Conservation (phyloP, 2,888 invertebrate genomes). For the Poecilobothrus nobilitatus region DNA sequence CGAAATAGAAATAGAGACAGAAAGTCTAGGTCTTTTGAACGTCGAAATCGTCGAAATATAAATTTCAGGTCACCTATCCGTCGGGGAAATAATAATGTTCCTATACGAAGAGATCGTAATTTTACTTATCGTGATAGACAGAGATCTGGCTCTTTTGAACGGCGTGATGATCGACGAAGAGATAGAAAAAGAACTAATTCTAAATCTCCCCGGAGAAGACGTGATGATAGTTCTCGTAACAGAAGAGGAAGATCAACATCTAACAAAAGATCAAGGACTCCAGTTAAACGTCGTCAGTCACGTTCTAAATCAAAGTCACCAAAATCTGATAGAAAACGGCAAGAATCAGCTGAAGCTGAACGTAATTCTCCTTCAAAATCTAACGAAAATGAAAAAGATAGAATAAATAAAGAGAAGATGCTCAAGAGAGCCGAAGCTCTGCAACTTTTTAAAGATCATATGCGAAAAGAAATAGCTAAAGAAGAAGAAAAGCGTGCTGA, state of each 20-base stretch:
- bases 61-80: slow-evolving; percentile 35
- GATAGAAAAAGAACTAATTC: slow-evolving; percentile 21
- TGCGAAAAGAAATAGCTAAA: slow-evolving; percentile 51
- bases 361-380: slow-evolving; percentile 19
- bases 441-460: slow-evolving; percentile 51
- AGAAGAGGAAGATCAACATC: slow-evolving; percentile 27
- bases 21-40: slow-evolving; percentile 28
- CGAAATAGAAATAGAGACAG: slow-evolving; percentile 25
- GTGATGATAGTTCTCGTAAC: slow-evolving; percentile 24
- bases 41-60: slow-evolving; percentile 32
- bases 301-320: slow-evolving; percentile 20
- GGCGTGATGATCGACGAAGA: slow-evolving; percentile 25
- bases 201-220: slow-evolving; percentile 22
- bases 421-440: slow-evolving; percentile 46
- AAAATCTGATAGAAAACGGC: slow-evolving; percentile 14
- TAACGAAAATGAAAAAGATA: slow-evolving; percentile 32
- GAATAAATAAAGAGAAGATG: slow-evolving; percentile 41
- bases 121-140: slow-evolving; percentile 35
- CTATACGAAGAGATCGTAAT: slow-evolving; percentile 30
- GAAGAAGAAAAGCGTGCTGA: slow-evolving; percentile 51
- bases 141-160: slow-evolving; percentile 35
- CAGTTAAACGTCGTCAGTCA: slow-evolving; percentile 23
- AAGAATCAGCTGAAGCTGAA: slow-evolving; percentile 18
- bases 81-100: slow-evolving; percentile 25
- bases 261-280: slow-evolving; percentile 18